Percentiles rank a stretch among this genome's conserved stretches.
phyloP scores from a whole-genome alignment of 1,140 invertebrate genomes.

The Aphaenogaster rudis region DNA sequence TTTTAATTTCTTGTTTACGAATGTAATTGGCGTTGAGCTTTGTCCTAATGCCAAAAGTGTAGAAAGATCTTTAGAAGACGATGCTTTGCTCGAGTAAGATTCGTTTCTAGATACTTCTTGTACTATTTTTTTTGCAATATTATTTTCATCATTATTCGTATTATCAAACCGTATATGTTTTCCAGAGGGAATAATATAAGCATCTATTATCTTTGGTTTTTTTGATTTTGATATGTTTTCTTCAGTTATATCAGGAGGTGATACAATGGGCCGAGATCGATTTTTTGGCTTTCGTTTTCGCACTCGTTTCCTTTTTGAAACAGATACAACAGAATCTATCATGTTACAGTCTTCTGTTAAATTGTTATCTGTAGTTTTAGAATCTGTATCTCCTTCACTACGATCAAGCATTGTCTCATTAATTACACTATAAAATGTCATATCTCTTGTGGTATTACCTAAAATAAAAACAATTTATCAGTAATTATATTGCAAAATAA shows the following conservation, averaged over 20 bases:
- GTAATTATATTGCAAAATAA: not conserved
- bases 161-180: constrained; percentile 79
- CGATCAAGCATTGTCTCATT: constrained; percentile 29
- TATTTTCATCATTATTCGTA: constrained; percentile 43
- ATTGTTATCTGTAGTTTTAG: constrained; percentile 63
- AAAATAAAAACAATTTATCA: constrained; percentile 30
- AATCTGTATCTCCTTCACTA: constrained; percentile 54
- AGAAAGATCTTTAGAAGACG: constrained; percentile 53
- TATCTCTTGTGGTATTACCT: constrained; percentile 56
- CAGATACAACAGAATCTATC: not conserved
- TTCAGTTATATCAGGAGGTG: not conserved
- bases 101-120: constrained; percentile 40
- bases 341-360: constrained; percentile 48
- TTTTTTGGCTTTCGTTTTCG: constrained; percentile 70
- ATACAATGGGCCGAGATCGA: not conserved
- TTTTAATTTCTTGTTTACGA: constrained; percentile 66
- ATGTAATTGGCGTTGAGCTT: constrained; percentile 76
- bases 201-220: constrained; percentile 75
- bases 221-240: constrained; percentile 40
- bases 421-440: constrained; percentile 65
- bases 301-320: constrained; percentile 72
- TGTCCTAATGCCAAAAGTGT: constrained; percentile 76
- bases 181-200: constrained; percentile 64
- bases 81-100: not conserved
- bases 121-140: constrained; percentile 39